Evolutionary conservation across 2,113 vertebrate species (phyloP), one percentile per base, ranked within the genome.

Genomic region (Lagopus leucura): DNA sequence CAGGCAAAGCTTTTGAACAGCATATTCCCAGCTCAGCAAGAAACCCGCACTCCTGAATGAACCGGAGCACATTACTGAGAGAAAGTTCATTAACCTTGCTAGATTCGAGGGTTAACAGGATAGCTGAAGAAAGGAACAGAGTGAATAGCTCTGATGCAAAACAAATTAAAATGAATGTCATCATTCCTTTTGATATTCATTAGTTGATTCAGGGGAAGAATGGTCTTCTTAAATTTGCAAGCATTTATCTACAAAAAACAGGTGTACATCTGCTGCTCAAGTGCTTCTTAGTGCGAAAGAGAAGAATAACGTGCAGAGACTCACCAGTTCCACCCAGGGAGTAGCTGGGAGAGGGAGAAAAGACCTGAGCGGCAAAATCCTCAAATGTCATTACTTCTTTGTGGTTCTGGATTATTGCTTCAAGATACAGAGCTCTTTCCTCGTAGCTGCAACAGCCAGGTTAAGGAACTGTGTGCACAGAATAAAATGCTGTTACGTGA

Each of bases 401-500:
- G 94, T 99, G 99, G 98, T 99, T 99, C 97, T 99, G 98, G 96
- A 99, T 98, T 97, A 99, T 99, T 96, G 99, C 99, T 97, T 99
- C 99, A 42, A 99, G 98, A 89, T 99, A 99, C 92, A 99, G 98
- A 42, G 99, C 99, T 89, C 99, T 97, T 82, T 99, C 99, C 96
- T 99, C 99, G 2, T 99, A 99, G 97, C 99, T 99, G 97, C 38
- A 40, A 70, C 0, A 5, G 8, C 32, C 7, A 20, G 2, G 93
- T 99, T 98, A 99, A 99, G 98, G 98, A 98, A 97, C 94, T 3
- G 21, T 12, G 50, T 24, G 75, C 9, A 21, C 67, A n/a, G 66
- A 72, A 34, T 42, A 12, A 50, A 15, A 32, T 13, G 69, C 58
- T 75, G 72, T 71, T 69, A 83, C 78, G 47, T 8, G 1, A 57